Base-by-base conservation (phyloP, 2,113 vertebrate genomes). In the Psettodes erumei region DNA sequence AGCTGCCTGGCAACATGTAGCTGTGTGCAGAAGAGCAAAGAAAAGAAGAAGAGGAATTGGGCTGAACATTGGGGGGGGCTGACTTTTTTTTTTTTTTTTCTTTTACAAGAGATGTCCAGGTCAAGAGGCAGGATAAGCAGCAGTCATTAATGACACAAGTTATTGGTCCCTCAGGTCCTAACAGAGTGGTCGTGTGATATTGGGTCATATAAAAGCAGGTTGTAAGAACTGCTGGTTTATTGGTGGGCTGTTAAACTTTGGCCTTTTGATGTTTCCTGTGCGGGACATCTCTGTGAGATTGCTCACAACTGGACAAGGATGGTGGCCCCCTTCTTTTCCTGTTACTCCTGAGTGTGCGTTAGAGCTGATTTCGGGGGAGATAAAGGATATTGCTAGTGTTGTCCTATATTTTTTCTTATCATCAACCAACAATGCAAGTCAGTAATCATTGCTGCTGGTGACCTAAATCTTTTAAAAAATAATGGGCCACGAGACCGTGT, bases 181-280 rank as follows among this genome's bases (percentile, higher is more conserved):
- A 82, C 69, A 62, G 77, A 82, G 77, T 61, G 61, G 59, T 33
- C 4, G 48, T 75, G 81, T 82, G 80, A 91, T 88, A 84, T 75
- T 79, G 80, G 69, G 69, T 90, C 86, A 79, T 62, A 85, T 89
- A 75, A 89, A 88, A 82, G 62, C 63, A 68, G 67, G 80, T 79
- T 88, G 85, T 79, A 73, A 82, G 71, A 82, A 77, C 50, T 47
- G 65, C 66, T 73, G 35, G 15, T 90, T 90, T 90, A 90, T 90
- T 77, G 81, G 82, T 42, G 60, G 71, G 71, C 38, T 71, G 82
- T 93, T 92, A 90, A 90, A 86, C 87, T 85, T 55, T 90, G 88
- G 66, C 86, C 86, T 78, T 51, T 76, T 74, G 54, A 82, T 87
- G 75, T 43, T 71, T 86, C 67, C 77, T 83, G 61, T 77, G 58